Evolutionary conservation across 1,140 invertebrate genomes (phyloP).

Genomic region (Drosophila prosaltans): DNA sequence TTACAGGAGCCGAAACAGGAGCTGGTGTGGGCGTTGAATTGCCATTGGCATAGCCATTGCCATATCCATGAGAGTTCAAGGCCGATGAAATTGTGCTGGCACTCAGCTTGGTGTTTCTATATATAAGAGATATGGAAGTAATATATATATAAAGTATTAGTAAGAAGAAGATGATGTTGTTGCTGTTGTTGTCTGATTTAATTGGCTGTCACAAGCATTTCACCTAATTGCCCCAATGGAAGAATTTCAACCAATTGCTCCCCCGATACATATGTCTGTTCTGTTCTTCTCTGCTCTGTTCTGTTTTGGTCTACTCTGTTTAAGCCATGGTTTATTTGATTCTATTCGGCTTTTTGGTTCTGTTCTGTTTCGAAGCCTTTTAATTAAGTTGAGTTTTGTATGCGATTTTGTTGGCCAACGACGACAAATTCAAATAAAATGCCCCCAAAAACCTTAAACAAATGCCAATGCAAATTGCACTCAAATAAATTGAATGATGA

Average conservation of each 20-base stretch:
- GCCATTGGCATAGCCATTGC: conserved; percentile 74
- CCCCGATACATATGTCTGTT: neutral
- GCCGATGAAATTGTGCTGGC: conserved; percentile 81
- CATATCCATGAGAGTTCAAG: conserved; percentile 73
- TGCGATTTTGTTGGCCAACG: conserved; percentile 40
- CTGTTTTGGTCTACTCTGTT: neutral
- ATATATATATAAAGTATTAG: too few relatives aligned
- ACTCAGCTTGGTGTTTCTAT: conserved; percentile 80
- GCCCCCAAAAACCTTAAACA: conserved; percentile 43
- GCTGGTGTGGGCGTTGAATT: conserved; percentile 69
- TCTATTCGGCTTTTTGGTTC: neutral
- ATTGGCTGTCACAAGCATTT: conserved; percentile 42
- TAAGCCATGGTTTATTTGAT: neutral
- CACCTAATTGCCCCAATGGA: conserved; percentile 50
- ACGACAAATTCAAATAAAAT: conserved; percentile 50
- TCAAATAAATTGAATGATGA: conserved; percentile 32
- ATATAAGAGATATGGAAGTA: conserved; percentile 17
- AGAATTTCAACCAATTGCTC: conserved; percentile 3
- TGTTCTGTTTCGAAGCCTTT: conserved; percentile 33
- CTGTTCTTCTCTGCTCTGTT: neutral
- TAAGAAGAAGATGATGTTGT: too few relatives aligned
- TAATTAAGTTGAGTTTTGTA: conserved; percentile 62
- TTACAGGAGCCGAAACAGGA: conserved; percentile 76
- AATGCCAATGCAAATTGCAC: conserved; percentile 64
- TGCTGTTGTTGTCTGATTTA: conserved; percentile 27